These are phyloP conservation scores for Sinohyriopsis cumingii DNA, from an alignment of 2,888 invertebrate genomes.

Conservation along the genomic window DNA sequence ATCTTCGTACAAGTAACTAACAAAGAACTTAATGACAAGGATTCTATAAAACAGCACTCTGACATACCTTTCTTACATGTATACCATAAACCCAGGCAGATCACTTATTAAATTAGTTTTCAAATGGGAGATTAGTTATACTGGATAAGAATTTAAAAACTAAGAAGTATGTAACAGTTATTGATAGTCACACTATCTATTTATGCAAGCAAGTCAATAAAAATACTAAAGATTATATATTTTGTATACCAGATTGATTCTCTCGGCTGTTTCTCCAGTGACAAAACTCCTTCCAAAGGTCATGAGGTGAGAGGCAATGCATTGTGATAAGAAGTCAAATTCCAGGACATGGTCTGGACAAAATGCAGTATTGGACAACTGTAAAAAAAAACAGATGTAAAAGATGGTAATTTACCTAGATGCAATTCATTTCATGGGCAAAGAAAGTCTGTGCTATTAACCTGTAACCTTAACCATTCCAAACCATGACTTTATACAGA, in stretches of 20 bases:
- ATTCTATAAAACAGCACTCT: too few relatives aligned
- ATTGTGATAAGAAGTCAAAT: conserved; percentile 54
- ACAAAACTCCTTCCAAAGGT: conserved; percentile 62
- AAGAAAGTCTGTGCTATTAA: not conserved
- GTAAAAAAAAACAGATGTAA: conserved; percentile 28
- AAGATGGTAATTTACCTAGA: not conserved
- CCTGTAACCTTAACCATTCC: not conserved
- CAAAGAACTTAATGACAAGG: too few relatives aligned
- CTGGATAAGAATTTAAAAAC: too few relatives aligned
- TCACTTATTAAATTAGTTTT: too few relatives aligned
- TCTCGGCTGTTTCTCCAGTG: conserved; percentile 53
- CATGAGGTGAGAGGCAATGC: conserved; percentile 64
- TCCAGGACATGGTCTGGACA: conserved; percentile 57
- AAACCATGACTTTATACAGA: too few relatives aligned
- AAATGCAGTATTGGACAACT: conserved; percentile 63
- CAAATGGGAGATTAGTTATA: too few relatives aligned
- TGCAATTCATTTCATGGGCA: not conserved
- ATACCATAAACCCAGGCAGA: too few relatives aligned
- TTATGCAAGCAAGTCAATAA: not conserved
- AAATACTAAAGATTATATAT: too few relatives aligned
- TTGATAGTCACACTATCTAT: too few relatives aligned
- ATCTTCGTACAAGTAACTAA: too few relatives aligned
- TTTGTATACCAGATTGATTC: conserved; percentile 56
- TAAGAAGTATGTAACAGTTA: too few relatives aligned
- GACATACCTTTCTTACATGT: too few relatives aligned